Evolutionary conservation across 2,113 vertebrate genomes (phyloP).

Genomic region (human): GRCh38 chr7:80415501-80416000

Average conservation of each 20-base stretch:
- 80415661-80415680: neutral
- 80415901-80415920: neutral
- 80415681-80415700: neutral
- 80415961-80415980: neutral
- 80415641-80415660: neutral
- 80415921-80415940: neutral
- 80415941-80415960: neutral
- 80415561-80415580: neutral
- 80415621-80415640: neutral
- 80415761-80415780: accelerated
- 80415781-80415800: neutral
- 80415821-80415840: neutral
- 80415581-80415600: neutral
- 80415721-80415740: neutral
- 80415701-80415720: neutral
- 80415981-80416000: neutral
- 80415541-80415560: neutral
- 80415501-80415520: too few species aligned
- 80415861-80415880: neutral
- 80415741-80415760: neutral
- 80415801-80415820: neutral
- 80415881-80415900: neutral
- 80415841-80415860: neutral
- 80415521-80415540: too few species aligned
- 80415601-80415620: neutral